Percentiles rank a stretch among this genome's conserved stretches.
These are phyloP conservation scores for Adela reaumurella DNA, from an alignment of 2,888 invertebrate genomes.

Conservation along the genomic window DNA sequence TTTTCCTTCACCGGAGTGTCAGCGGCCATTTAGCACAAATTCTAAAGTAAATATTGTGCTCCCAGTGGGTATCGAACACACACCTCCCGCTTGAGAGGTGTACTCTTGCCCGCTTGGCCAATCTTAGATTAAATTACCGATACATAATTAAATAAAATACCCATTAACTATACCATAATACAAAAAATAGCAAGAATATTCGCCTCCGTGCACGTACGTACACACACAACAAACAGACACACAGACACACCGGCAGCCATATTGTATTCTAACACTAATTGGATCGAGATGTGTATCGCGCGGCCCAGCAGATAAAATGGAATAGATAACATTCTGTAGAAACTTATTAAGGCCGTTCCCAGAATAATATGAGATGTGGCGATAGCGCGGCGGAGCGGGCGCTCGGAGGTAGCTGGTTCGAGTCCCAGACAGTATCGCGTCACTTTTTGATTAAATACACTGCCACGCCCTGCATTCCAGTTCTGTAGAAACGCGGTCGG, in stretches of 20 bases:
- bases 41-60: too few species aligned
- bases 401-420: constrained; percentile 5
- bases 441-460: too few species aligned
- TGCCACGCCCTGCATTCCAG: too few species aligned
- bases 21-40: too few species aligned
- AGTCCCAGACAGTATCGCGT: too few species aligned
- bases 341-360: constrained; percentile 60
- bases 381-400: constrained; percentile 33
- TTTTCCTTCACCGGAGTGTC: too few species aligned
- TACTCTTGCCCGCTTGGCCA: too few species aligned
- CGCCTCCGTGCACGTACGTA: background rate
- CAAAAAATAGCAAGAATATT: background rate
- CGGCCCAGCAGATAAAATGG: constrained; percentile 47
- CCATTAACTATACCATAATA: background rate
- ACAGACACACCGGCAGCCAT: constrained; percentile 20
- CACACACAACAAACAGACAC: background rate
- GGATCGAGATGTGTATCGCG: constrained; percentile 52
- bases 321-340: constrained; percentile 59
- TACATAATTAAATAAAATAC: too few species aligned
- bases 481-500: too few species aligned
- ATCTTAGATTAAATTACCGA: too few species aligned
- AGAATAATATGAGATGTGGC: constrained; percentile 57
- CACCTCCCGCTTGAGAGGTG: too few species aligned
- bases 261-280: constrained; percentile 56
- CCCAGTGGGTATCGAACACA: too few species aligned